Evolutionary conservation across 2,888 invertebrate genomes (phyloP).

Genomic region (Stratiomys singularior): DNA sequence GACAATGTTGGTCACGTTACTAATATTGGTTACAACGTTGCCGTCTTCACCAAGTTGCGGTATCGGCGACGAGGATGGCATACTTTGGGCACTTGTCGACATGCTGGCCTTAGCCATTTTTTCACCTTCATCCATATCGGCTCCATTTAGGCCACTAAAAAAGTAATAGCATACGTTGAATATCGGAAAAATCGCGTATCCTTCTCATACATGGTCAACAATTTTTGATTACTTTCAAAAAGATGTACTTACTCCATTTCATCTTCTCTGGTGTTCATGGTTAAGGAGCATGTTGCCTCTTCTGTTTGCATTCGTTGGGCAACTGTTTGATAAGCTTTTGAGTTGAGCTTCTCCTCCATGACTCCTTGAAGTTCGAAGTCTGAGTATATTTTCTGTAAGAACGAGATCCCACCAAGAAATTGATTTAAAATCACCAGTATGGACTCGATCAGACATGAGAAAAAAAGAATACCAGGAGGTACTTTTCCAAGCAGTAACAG

Average conservation of each 20-base stretch:
- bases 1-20: constrained; percentile 84
- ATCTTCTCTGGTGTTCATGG: constrained; percentile 81
- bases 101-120: constrained; percentile 69
- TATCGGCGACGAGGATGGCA: constrained; percentile 61
- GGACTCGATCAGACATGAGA: no score
- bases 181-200: background rate
- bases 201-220: background rate
- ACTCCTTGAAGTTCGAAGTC: constrained; percentile 99
- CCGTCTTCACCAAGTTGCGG: constrained; percentile 73
- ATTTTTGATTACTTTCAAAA: background rate
- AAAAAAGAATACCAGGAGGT: no score
- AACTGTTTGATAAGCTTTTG: constrained; percentile 93
- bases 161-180: background rate
- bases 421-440: no score
- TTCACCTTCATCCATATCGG: constrained; percentile 54
- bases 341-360: constrained; percentile 95
- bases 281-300: constrained; percentile 91
- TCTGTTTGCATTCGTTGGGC: constrained; percentile 95
- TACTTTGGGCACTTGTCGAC: constrained; percentile 60
- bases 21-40: constrained; percentile 76
- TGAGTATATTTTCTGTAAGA: constrained; percentile 91
- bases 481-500: no score
- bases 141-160: constrained; percentile 53
- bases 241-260: constrained; percentile 68
- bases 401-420: background rate